A percentile compares a stretch with the other conserved stretches of the same genome.
Evolutionary conservation across 1,140 invertebrate genomes (phyloP).

Genomic region (Rhopalosiphum maidis): DNA sequence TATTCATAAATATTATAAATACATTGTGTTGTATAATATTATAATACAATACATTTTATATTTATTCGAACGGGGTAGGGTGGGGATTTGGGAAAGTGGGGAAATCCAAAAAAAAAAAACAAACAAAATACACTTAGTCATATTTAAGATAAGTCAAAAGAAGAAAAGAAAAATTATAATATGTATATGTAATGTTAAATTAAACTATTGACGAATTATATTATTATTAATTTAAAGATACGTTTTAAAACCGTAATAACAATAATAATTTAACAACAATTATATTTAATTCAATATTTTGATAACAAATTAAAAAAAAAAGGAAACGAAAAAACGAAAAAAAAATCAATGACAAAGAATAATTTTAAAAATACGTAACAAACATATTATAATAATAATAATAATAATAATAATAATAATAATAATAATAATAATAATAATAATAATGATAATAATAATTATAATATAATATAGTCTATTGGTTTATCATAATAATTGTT

Average conservation of each 20-base stretch:
- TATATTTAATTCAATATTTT: conserved; percentile 56
- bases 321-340: conserved; percentile 41
- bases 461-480: conserved; percentile 39
- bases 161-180: conserved; percentile 8
- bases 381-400: conserved; percentile 40
- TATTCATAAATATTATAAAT: neutral
- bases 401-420: conserved; percentile 32
- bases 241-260: conserved; percentile 45
- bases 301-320: conserved; percentile 57
- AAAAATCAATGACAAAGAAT: conserved; percentile 52
- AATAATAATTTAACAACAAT: conserved; percentile 55
- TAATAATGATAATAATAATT: conserved; percentile 25
- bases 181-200: conserved; percentile 40
- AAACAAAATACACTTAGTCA: neutral
- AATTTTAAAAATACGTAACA: conserved; percentile 57
- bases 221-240: conserved; percentile 57
- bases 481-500: conserved; percentile 50
- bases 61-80: neutral
- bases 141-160: conserved; percentile 10
- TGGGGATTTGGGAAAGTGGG: neutral
- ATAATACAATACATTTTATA: conserved; percentile 20
- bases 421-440: conserved; percentile 16
- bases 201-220: conserved; percentile 55
- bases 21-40: conserved; percentile 13
- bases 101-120: neutral